Conservation (phyloP, 2,113 vertebrate genomes). For the Craseonycteris thonglongyai region DNA sequence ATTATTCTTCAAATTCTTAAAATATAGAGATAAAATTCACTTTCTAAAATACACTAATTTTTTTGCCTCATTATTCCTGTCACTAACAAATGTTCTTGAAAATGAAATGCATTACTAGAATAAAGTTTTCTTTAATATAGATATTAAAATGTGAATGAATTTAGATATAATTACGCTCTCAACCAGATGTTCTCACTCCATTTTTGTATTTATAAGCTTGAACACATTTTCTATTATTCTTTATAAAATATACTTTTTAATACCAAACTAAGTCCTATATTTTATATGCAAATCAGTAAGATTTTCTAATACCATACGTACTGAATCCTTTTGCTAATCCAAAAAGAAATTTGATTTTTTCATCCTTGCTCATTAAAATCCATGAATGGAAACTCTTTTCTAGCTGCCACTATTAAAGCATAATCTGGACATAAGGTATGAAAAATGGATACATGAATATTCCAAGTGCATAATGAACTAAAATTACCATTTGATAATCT, state of each 20-base stretch:
- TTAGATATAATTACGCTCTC: background rate
- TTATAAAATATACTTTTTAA: conserved; percentile 13
- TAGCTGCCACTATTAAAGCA: background rate
- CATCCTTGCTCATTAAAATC: conserved; percentile 42
- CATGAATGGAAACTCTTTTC: conserved; percentile 18
- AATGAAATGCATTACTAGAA: background rate
- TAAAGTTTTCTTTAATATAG: background rate
- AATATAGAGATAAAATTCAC: background rate
- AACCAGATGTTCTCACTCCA: background rate
- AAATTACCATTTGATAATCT: background rate
- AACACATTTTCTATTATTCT: background rate
- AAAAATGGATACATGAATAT: background rate
- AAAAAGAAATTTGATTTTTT: conserved; percentile 37
- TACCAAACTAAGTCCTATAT: background rate
- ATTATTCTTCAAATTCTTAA: background rate
- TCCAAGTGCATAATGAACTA: background rate
- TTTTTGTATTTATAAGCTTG: conserved; percentile 10
- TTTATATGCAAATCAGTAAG: conserved; percentile 45
- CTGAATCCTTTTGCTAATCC: conserved; percentile 30
- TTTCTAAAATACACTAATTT: background rate
- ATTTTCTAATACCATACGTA: conserved; percentile 33
- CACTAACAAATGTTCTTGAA: background rate
- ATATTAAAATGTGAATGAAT: conserved; percentile 25
- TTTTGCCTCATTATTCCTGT: background rate
- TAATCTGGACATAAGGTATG: background rate